phyloP scores from a whole-genome alignment of 1,140 invertebrate species.

The Orius insidiosus region DNA sequence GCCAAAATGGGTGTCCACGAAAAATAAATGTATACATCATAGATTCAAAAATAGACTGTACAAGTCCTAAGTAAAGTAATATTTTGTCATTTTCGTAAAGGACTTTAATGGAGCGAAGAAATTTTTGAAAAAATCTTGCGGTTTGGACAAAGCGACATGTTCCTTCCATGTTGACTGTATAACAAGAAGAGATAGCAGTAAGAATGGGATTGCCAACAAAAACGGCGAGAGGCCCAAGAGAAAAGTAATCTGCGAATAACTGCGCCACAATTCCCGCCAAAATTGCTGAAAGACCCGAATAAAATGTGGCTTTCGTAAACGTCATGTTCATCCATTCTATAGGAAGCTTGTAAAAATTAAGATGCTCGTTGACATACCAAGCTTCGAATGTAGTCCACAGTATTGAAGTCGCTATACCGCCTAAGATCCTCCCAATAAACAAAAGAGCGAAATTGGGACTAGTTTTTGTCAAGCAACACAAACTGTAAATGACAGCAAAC shows the following conservation, averaged over 20 bases:
- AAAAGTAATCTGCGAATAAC: constrained; percentile 36
- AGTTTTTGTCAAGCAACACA: constrained; percentile 40
- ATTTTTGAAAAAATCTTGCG: constrained; percentile 3
- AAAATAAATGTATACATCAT: constrained; percentile 57
- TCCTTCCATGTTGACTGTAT: constrained; percentile 18
- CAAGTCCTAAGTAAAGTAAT: constrained; percentile 38
- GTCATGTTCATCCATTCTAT: constrained; percentile 35
- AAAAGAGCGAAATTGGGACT: constrained; percentile 27
- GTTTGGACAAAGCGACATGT: constrained; percentile 11
- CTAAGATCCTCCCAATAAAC: constrained; percentile 39
- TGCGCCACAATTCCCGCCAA: constrained; percentile 44
- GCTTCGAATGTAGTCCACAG: constrained; percentile 55
- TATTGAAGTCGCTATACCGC: constrained; percentile 51
- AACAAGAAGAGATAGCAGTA: constrained; percentile 30
- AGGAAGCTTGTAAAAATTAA: constrained; percentile 35
- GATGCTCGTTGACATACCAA: constrained; percentile 48
- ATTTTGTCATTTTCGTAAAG: constrained; percentile 25
- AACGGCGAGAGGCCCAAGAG: constrained; percentile 41
- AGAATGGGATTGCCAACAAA: constrained; percentile 38
- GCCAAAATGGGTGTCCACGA: constrained; percentile 52
- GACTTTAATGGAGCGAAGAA: constrained; percentile 15
- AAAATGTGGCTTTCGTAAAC: constrained; percentile 46
- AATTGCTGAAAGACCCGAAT: constrained; percentile 50
- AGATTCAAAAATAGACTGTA: constrained; percentile 52
- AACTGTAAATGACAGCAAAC: constrained; percentile 41